A percentile compares a stretch with the other conserved stretches of the same genome.
These are phyloP conservation scores for Cherax quadricarinatus DNA, from an alignment of 1,140 invertebrate species.

Conservation along the genomic window DNA sequence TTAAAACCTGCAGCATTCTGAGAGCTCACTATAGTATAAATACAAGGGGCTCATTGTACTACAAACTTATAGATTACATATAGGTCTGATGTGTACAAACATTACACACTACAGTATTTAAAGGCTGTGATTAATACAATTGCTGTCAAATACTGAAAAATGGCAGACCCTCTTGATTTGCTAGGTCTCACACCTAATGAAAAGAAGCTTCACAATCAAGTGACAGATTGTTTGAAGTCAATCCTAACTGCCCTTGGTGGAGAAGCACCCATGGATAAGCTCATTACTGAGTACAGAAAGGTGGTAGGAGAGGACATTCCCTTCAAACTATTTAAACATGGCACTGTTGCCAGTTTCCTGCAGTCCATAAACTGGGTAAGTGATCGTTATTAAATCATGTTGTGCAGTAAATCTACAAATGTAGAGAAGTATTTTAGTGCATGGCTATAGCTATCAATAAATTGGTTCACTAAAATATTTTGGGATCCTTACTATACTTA, in stretches of 20 bases:
- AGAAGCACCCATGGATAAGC: slow-evolving; percentile 2
- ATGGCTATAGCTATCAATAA: too few relatives aligned
- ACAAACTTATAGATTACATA: not conserved
- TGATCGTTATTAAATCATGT: not conserved
- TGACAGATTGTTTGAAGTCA: slow-evolving; percentile 18
- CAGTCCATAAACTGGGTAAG: slow-evolving; percentile 28
- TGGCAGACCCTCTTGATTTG: not conserved
- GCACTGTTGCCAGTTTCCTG: slow-evolving; percentile 43
- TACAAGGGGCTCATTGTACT: not conserved
- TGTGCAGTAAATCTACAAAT: too few relatives aligned
- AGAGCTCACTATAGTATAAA: not conserved
- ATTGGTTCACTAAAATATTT: too few relatives aligned
- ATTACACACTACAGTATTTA: not conserved
- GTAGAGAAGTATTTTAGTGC: too few relatives aligned
- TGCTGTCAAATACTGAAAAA: not conserved
- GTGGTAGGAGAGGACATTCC: slow-evolving; percentile 29
- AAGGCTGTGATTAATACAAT: not conserved
- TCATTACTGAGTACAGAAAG: slow-evolving; percentile 26
- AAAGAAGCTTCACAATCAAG: not conserved
- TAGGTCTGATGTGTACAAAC: not conserved
- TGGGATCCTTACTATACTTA: too few relatives aligned
- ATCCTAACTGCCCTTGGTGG: slow-evolving; percentile 29
- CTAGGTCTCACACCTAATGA: not conserved
- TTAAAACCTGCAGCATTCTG: not conserved
- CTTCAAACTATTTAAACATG: slow-evolving; percentile 25